Percentiles rank a stretch among this genome's conserved stretches.
These are phyloP conservation scores for Caenorhabditis remanei DNA, from an alignment of 1,140 invertebrate species.

Conservation along the genomic window DNA sequence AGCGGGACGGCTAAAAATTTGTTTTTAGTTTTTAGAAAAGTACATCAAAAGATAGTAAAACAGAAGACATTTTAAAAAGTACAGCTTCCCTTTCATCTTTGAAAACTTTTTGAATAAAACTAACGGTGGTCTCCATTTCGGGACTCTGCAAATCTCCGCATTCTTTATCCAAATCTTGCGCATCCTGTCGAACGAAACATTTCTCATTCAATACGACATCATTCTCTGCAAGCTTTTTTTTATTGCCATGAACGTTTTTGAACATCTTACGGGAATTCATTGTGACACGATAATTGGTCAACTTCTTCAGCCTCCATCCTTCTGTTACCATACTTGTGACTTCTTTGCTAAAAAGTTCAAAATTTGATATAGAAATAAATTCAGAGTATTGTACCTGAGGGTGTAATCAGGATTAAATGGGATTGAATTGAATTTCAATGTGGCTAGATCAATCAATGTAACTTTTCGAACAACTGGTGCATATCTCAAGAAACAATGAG, in stretches of 20 bases:
- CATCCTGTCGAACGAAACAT: conserved; percentile 32
- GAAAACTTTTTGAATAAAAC: not conserved
- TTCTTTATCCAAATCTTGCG: conserved; percentile 47
- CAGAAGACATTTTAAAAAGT: not conserved
- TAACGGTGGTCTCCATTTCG: not conserved
- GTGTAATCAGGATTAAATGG: conserved; percentile 30
- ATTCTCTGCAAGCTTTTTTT: conserved; percentile 3
- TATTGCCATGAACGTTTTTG: not conserved
- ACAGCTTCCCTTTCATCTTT: not conserved
- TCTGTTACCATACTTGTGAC: conserved; percentile 21
- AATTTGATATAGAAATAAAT: not conserved
- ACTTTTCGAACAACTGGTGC: conserved; percentile 37
- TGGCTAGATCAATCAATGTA: conserved; percentile 10
- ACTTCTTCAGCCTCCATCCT: conserved; percentile 32
- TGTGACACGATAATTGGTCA: conserved; percentile 15
- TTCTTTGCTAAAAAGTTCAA: not conserved
- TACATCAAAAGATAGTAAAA: not conserved
- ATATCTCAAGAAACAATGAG: conserved; percentile 30
- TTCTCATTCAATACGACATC: conserved; percentile 40
- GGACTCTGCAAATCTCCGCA: conserved; percentile 42
- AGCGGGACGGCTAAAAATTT: conserved; percentile 23
- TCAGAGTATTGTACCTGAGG: not conserved
- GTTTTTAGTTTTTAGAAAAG: too few species aligned
- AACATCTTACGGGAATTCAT: conserved; percentile 29
- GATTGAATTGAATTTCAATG: conserved; percentile 30